Evolutionary conservation across 2,888 invertebrate genomes (phyloP).

Genomic region (Pachycephus smyrnensis): DNA sequence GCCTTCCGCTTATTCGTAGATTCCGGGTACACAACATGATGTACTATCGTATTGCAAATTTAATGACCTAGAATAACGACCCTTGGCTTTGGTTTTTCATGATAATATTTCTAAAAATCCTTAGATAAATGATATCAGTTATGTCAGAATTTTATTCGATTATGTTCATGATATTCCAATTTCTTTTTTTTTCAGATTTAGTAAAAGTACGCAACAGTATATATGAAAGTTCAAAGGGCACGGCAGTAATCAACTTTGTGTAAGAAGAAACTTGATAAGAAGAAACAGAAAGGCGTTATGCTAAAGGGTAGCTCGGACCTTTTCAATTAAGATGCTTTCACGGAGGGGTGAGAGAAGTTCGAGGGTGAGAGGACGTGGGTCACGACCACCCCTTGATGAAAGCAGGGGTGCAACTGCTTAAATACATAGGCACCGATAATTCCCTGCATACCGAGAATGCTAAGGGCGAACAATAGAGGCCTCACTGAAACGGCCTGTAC

Average conservation of each 20-base stretch:
- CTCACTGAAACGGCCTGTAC: neutral
- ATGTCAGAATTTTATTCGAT: neutral
- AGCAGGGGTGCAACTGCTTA: neutral
- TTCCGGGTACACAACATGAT: neutral
- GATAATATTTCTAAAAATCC: neutral
- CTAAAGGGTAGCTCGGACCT: neutral
- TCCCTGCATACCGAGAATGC: conserved; percentile 8
- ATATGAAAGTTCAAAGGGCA: neutral
- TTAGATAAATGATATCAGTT: neutral
- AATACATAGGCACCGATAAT: neutral
- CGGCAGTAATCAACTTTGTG: neutral
- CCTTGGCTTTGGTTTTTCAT: neutral
- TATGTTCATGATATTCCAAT: neutral
- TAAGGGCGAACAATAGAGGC: conserved; percentile 8
- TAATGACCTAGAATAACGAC: neutral
- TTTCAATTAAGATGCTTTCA: neutral
- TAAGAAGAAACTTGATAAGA: neutral
- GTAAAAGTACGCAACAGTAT: neutral
- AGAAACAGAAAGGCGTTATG: neutral
- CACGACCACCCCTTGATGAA: neutral
- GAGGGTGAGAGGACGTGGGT: neutral
- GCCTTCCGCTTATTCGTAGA: neutral
- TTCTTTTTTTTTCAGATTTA: neutral
- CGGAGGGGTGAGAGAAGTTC: neutral
- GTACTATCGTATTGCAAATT: neutral